Conservation (phyloP, 2,888 invertebrate genomes). For the Catocala nupta region DNA sequence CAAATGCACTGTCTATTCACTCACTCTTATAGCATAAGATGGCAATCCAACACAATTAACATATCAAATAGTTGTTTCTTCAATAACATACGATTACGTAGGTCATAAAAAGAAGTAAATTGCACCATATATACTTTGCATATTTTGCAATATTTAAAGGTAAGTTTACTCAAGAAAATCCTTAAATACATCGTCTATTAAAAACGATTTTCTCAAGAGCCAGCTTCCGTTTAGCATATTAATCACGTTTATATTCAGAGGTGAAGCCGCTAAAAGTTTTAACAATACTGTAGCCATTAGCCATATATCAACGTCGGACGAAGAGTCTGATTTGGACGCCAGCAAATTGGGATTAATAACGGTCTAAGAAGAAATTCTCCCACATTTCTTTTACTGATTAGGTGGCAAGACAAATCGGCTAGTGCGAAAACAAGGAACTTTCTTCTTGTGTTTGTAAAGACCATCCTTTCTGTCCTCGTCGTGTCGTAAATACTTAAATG, state of each 20-base stretch:
- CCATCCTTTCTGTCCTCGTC: slow-evolving; percentile 1
- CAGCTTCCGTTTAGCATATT: slow-evolving; percentile 46
- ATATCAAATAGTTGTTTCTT: too few relatives aligned
- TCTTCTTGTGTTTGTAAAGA: slow-evolving; percentile 36
- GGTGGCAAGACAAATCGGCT: slow-evolving; percentile 71
- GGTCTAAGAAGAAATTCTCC: slow-evolving; percentile 66
- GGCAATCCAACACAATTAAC: too few relatives aligned
- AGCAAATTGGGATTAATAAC: slow-evolving; percentile 81
- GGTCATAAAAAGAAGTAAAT: too few relatives aligned
- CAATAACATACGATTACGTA: too few relatives aligned
- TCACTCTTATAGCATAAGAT: too few relatives aligned
- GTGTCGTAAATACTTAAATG: slow-evolving; percentile 27
- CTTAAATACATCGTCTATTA: too few relatives aligned
- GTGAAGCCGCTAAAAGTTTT: slow-evolving; percentile 50
- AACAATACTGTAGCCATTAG: slow-evolving; percentile 59
- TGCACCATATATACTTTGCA: too few relatives aligned
- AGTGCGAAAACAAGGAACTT: slow-evolving; percentile 50
- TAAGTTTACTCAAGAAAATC: too few relatives aligned
- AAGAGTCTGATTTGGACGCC: slow-evolving; percentile 61
- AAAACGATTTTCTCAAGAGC: slow-evolving; percentile 24
- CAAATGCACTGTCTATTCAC: too few relatives aligned
- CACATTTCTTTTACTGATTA: slow-evolving; percentile 74
- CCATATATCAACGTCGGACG: slow-evolving; percentile 74
- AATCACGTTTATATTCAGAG: slow-evolving; percentile 49
- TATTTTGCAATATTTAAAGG: too few relatives aligned